Base-by-base conservation (phyloP, 2,113 vertebrate species). In the Eurypyga helias region DNA sequence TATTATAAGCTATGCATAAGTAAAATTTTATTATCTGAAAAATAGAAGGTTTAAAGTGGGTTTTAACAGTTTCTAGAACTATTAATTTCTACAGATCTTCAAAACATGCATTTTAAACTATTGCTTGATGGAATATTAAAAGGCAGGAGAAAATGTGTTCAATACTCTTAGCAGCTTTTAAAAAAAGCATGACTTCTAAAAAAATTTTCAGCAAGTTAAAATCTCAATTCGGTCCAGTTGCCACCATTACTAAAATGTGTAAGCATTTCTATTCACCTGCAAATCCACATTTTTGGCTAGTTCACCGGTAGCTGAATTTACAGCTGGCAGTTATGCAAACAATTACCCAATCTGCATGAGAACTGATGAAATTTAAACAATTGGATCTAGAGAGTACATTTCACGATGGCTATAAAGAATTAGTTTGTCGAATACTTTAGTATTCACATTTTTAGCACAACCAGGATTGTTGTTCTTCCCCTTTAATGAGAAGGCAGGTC, bases 261-360 rank as follows among this genome's bases (percentile, higher is more conserved):
- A 82, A 79, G 80, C 71, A 87, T 93, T 95, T 69, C 83, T 86
- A 54, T 93, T 93, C 89, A 97, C 96, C 97, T 96, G 79, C 78
- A 97, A 97, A 97, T 95, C 38, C 45, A 0, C 81, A 88, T 95
- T 96, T 94, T 92, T 96, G 89, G 94, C 95, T 94, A 84, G 83
- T 85, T 81, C 95, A 94, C 89, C 87, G 89, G 65, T 75, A 97
- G 92, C 88, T 79, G 82, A 92, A 93, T 90, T 95, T 88, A 95
- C 96, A 97, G 96, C 91, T 96, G 94, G 92, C 89, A 95, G 85
- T 85, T 92, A 81, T 67, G 82, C 90, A 96, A 95, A 91, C 85
- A 97, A 93, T 96, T 95, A 96, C 67, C 81, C 96, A 96, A 96
- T 97, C 93, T 96, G 95, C 92, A 95, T 94, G 76, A 96, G 78